Percentiles rank a stretch among this genome's conserved stretches.
Evolutionary conservation across 1,140 invertebrate species (phyloP).

Genomic region (Ylistrum balloti): DNA sequence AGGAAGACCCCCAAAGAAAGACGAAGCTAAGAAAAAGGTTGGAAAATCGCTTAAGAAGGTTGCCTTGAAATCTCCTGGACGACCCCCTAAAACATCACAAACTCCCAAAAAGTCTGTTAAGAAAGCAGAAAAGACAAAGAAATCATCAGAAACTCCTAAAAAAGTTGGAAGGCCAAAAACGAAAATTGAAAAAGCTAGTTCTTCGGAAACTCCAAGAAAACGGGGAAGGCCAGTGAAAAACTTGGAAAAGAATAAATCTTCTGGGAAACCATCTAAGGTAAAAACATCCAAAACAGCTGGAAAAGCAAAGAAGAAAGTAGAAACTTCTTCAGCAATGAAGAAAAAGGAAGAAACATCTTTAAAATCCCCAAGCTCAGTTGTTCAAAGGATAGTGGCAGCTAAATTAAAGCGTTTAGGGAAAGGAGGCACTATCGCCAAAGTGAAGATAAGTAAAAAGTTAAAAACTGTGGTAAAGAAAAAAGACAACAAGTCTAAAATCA

Average conservation of each 20-base stretch:
- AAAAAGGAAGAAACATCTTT: slow-evolving; percentile 41
- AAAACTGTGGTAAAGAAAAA: slow-evolving; percentile 42
- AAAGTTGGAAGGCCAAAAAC: background rate
- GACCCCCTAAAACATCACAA: too few relatives aligned
- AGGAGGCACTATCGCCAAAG: background rate
- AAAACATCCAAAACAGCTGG: background rate
- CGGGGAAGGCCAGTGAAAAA: background rate
- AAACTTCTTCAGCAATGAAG: background rate
- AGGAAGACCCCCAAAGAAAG: slow-evolving; percentile 10
- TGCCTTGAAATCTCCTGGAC: too few relatives aligned
- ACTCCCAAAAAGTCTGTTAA: too few relatives aligned
- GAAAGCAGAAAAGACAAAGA: slow-evolving; percentile 36
- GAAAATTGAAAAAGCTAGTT: background rate
- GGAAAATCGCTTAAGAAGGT: background rate
- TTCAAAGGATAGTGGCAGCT: background rate
- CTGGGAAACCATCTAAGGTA: background rate
- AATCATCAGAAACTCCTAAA: background rate
- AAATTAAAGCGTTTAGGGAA: slow-evolving; percentile 38
- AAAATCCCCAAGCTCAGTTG: slow-evolving; percentile 10
- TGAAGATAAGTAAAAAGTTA: background rate
- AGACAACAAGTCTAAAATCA: slow-evolving; percentile 17
- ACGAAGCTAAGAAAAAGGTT: background rate
- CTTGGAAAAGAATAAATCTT: background rate
- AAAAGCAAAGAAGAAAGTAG: slow-evolving; percentile 16
- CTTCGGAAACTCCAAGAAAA: background rate